Evolutionary conservation across 2,797 vertebrate genomes (phyloP).

Genomic region (Syncerus caffer): DNA sequence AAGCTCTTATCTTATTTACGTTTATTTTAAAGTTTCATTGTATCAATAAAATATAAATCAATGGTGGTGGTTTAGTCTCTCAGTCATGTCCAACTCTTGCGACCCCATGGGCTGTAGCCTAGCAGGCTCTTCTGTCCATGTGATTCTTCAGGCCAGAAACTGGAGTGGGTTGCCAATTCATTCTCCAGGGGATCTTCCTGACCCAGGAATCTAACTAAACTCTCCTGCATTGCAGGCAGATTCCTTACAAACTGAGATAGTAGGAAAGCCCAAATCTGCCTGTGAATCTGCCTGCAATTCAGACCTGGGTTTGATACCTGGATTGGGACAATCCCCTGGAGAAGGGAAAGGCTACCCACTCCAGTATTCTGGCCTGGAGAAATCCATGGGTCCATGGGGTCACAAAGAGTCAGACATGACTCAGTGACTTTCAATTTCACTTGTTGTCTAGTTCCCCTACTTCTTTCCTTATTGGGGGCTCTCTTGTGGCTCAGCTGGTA

Average conservation of each 20-base stretch:
- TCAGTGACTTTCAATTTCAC: background rate
- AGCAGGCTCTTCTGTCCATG: background rate
- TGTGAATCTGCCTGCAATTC: background rate
- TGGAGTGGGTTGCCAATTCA: background rate
- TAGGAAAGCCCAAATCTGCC: background rate
- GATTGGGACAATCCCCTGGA: background rate
- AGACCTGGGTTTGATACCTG: background rate
- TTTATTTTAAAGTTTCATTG: background rate
- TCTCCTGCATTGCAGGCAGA: background rate
- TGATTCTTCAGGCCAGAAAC: background rate
- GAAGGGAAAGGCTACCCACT: background rate
- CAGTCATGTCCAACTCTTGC: background rate
- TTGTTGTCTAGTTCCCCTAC: too few relatives aligned
- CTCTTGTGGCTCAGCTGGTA: too few relatives aligned
- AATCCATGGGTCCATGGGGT: background rate
- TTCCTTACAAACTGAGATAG: background rate
- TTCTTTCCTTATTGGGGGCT: too few relatives aligned
- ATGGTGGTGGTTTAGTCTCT: background rate
- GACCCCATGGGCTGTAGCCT: background rate
- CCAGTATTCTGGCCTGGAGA: background rate
- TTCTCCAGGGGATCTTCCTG: background rate
- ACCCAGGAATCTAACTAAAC: background rate
- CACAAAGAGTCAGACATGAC: background rate
- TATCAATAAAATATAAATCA: background rate
- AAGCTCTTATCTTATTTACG: background rate